phyloP scores from a whole-genome alignment of 2,888 invertebrate genomes.

The Norana najaformis region DNA sequence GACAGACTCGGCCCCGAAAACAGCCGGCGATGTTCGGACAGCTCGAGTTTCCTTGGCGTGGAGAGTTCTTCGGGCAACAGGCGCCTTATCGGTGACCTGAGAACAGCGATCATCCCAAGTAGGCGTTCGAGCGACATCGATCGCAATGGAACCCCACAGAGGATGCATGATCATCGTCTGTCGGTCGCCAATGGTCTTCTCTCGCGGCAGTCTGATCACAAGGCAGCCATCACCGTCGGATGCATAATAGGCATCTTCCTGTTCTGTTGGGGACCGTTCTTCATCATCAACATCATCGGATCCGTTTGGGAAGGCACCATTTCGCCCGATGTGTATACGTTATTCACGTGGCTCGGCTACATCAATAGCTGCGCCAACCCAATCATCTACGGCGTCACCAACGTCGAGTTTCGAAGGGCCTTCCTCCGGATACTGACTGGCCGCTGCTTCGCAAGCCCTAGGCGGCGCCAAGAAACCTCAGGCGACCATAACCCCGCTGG shows the following conservation, averaged over 20 bases:
- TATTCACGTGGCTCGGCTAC: slow-evolving; percentile 97
- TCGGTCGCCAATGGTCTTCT: neutral
- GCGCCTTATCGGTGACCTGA: neutral
- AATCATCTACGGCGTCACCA: slow-evolving; percentile 97
- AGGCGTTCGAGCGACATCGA: neutral
- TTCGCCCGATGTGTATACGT: slow-evolving; percentile 77
- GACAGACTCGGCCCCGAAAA: neutral
- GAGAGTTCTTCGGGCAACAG: neutral
- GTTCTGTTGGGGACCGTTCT: slow-evolving; percentile 97
- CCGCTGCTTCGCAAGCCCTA: neutral
- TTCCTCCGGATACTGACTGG: slow-evolving; percentile 66
- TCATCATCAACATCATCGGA: slow-evolving; percentile 93
- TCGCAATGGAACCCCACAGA: neutral
- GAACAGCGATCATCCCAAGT: neutral
- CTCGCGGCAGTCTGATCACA: slow-evolving; percentile 81
- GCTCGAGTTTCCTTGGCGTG: neutral
- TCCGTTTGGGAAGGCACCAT: slow-evolving; percentile 95
- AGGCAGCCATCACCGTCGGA: slow-evolving; percentile 95
- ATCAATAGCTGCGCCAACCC: slow-evolving; percentile 95
- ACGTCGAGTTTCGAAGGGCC: slow-evolving; percentile 95
- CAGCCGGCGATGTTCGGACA: neutral
- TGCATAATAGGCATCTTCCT: slow-evolving; percentile 98
- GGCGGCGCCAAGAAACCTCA: neutral
- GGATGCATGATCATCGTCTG: neutral
- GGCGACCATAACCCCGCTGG: neutral